Base-by-base conservation (phyloP, 2,888 invertebrate species). In the Tachina fera region DNA sequence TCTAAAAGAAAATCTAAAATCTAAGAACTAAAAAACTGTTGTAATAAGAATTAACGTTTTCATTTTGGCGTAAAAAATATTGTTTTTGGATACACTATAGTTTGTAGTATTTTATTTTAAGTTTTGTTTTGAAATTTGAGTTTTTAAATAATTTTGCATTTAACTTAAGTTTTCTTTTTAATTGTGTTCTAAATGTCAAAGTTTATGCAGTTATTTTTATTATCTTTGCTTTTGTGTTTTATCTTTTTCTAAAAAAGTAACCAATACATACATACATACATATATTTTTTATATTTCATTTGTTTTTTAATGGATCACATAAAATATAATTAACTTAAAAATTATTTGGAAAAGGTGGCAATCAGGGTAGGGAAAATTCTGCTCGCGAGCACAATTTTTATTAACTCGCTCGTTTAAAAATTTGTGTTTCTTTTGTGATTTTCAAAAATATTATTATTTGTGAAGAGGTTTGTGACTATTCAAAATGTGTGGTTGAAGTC, bases 41-140 rank as follows among this genome's bases (percentile, higher is more conserved):
- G 47, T 71, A 78, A 65, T 60, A 75, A 74, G 45, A 60, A 51
- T 75, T 68, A 70, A 74, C 5, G 31, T 19, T 43, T 22, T 41
- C 8, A 58, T 77, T 84, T 84, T 87, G 84, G 82, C 87, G 72
- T 84, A 71, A 76, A 67, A 43, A 31, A 49, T 31, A 31, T 76
- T 71, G 67, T 67, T 75, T 82, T 80, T 83, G 49, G 43, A 76
- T 76, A 77, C 43, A 22, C 56, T 87, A 67, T 78, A 9, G 87
- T 75, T 81, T 79, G 87, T 83, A 87, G 83, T 78, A 61, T 75
- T 80, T 53, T 79, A 77, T 39, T 31, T 75, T 72, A 31, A 72
- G 41, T 22, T 83, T 72, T 72, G 8, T 82, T n/a, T 72, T n/a
- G 8, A 43, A 74, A 53, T 60, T 74, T 80, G 45, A 67, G 67